Evolutionary conservation across 2,888 invertebrate species (phyloP).

Genomic region (Tenthredo scrophulariae): DNA sequence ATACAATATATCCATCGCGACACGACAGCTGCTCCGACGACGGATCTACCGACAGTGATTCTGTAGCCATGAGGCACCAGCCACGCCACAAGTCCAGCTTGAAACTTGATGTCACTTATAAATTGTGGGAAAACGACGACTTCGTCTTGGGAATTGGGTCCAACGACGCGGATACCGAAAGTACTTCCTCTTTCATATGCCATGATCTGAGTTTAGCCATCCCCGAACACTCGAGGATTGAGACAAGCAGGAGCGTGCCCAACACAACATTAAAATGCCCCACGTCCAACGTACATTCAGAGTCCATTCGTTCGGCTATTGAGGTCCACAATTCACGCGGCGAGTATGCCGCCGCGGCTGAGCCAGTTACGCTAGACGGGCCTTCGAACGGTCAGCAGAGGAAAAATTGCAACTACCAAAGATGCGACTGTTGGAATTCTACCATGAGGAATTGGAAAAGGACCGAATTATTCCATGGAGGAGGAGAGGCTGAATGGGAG

Average conservation of each 20-base stretch:
- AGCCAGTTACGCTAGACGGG: not conserved
- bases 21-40: constrained; percentile 62
- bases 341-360: not conserved
- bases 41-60: constrained; percentile 55
- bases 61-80: constrained; percentile 54
- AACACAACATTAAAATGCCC: not conserved
- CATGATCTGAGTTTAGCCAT: constrained; percentile 16
- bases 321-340: not conserved
- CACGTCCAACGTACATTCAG: not conserved
- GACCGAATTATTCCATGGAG: constrained; percentile 30
- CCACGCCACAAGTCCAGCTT: constrained; percentile 71
- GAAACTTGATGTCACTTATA: constrained; percentile 74
- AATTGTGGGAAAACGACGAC: constrained; percentile 62
- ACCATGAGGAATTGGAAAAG: constrained; percentile 40
- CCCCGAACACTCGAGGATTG: not conserved
- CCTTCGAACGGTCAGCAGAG: not conserved
- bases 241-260: constrained; percentile 30
- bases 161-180: not conserved
- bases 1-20: constrained; percentile 68
- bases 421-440: constrained; percentile 42
- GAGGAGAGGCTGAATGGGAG: not conserved
- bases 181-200: constrained; percentile 36
- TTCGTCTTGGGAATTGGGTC: not conserved
- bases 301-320: constrained; percentile 24
- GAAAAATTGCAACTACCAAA: not conserved